These are phyloP conservation scores for Gallinago jamesoni DNA, from an alignment of 2,113 vertebrate genomes.

Conservation along the genomic window DNA sequence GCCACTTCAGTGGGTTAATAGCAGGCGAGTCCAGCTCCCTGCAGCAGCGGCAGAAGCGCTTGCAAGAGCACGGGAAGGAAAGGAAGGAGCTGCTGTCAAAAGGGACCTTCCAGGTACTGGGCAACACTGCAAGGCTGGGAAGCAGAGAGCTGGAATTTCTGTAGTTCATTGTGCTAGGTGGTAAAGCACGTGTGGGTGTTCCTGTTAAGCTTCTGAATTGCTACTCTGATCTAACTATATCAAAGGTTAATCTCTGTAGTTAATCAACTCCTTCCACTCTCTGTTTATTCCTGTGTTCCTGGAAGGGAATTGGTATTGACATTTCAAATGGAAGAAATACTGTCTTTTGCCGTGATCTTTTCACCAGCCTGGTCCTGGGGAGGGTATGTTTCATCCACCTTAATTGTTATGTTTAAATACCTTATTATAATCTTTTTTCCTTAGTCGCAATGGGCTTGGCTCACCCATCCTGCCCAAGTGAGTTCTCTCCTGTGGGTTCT, in stretches of 20 bases:
- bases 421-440: not conserved
- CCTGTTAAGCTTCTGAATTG: not conserved
- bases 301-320: not conserved
- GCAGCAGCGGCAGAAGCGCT: slow-evolving; percentile 83
- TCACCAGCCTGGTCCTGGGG: not conserved
- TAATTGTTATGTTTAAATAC: not conserved
- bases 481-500: not conserved
- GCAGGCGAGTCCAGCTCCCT: slow-evolving; percentile 65
- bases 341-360: not conserved
- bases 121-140: not conserved
- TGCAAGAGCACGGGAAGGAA: slow-evolving; percentile 92
- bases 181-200: not conserved
- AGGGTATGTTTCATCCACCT: not conserved
- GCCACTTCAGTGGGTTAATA: slow-evolving; percentile 51
- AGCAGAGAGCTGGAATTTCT: not conserved
- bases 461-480: not conserved
- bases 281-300: not conserved
- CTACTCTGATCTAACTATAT: not conserved
- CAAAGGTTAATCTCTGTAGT: slow-evolving; percentile 5
- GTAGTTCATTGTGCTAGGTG: not conserved
- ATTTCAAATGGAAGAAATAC: not conserved
- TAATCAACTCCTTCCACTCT: not conserved
- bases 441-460: not conserved
- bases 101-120: slow-evolving; percentile 79
- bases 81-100: slow-evolving; percentile 90